phyloP scores from a whole-genome alignment of 53 echinoderm and acorn worm species.

The Echinarachnius parma region DNA sequence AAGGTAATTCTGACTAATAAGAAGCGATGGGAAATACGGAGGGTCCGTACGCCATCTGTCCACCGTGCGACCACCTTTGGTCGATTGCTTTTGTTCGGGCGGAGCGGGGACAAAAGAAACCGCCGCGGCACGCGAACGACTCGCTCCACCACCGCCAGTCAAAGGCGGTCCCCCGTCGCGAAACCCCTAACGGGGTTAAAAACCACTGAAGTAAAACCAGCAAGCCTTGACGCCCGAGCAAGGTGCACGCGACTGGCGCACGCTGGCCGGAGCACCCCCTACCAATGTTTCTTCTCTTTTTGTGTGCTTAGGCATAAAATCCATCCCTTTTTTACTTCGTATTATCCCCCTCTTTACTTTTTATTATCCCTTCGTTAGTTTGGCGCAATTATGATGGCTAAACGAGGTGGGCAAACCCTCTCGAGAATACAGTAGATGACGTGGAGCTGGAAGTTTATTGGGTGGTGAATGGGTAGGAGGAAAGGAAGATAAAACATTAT shows the following conservation, averaged over 20 bases:
- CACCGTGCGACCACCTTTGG: constrained; percentile 40
- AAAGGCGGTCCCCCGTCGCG: constrained; percentile 35
- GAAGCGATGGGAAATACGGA: too few species aligned
- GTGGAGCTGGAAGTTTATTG: constrained; percentile 4
- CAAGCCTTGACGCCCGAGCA: constrained; percentile 34
- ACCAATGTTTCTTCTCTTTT: not conserved
- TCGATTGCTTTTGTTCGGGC: constrained; percentile 33
- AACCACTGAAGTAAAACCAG: constrained; percentile 26
- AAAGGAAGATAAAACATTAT: constrained; percentile 3
- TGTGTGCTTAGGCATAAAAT: not conserved
- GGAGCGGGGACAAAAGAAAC: constrained; percentile 47
- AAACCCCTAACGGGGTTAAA: too few species aligned
- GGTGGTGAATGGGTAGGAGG: not conserved
- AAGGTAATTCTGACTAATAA: too few species aligned
- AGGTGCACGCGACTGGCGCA: constrained; percentile 36
- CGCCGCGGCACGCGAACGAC: constrained; percentile 37
- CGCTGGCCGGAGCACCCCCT: not conserved
- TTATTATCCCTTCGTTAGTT: not conserved
- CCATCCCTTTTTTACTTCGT: not conserved
- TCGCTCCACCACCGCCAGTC: constrained; percentile 31
- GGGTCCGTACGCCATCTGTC: constrained; percentile 40
- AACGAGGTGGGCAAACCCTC: constrained; percentile 20
- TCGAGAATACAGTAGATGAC: not conserved
- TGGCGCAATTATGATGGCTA: constrained; percentile 32
- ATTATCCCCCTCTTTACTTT: not conserved